Percentiles rank a stretch among this genome's conserved stretches.
phyloP scores from a whole-genome alignment of 2,888 invertebrate genomes.

The Scaptomyza cyrtandrae region DNA sequence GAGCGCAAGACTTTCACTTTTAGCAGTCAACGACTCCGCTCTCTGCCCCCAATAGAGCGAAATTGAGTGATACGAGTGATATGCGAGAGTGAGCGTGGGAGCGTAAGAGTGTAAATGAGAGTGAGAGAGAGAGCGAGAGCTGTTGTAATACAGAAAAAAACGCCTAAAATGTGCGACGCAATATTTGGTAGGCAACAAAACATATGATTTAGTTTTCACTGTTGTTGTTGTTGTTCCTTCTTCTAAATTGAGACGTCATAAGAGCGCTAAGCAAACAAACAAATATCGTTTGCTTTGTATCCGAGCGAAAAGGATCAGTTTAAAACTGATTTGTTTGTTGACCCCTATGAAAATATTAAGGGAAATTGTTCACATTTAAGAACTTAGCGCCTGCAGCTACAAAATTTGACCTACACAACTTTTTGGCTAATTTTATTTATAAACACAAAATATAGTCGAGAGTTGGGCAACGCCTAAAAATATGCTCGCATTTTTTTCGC shows the following conservation, averaged over 20 bases:
- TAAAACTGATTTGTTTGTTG: constrained; percentile 57
- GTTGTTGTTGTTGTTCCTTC: constrained; percentile 17
- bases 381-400: constrained; percentile 1
- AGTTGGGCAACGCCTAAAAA: constrained; percentile 55
- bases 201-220: constrained; percentile 64
- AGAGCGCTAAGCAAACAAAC: constrained; percentile 45
- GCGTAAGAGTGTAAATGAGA: not conserved
- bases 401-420: not conserved
- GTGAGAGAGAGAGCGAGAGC: not conserved
- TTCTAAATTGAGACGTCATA: constrained; percentile 45
- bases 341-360: constrained; percentile 26
- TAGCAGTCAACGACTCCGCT: constrained; percentile 75
- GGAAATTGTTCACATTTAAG: constrained; percentile 23
- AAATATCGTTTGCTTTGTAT: constrained; percentile 39
- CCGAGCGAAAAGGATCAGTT: not conserved
- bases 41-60: constrained; percentile 23
- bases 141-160: constrained; percentile 48
- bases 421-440: constrained; percentile 55
- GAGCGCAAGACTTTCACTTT: constrained; percentile 77
- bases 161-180: constrained; percentile 62
- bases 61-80: too few species aligned
- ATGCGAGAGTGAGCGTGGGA: constrained; percentile 4
- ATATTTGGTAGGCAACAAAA: constrained; percentile 64
- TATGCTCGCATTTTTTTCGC: constrained; percentile 35
- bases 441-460: constrained; percentile 20